Base-by-base conservation (phyloP, 2,113 vertebrate genomes). In the Grammomys surdaster region DNA sequence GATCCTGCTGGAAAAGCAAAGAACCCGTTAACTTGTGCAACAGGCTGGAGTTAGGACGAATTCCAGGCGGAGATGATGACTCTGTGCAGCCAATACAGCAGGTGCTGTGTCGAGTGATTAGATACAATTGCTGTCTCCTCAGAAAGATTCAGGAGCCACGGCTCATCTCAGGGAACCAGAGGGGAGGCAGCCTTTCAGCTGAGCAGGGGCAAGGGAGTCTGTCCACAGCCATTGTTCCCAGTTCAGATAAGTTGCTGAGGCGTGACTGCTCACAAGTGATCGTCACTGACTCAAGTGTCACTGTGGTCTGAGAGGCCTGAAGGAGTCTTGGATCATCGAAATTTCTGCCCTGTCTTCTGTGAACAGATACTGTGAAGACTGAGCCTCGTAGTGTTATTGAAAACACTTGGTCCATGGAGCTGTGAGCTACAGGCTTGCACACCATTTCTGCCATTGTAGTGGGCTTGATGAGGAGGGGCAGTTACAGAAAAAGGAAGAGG, bases 61-160 rank as follows among this genome's bases (percentile, higher is more conserved):
- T 54, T 75, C 78, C 12, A 14, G 73, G 72, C 70, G 76, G 87
- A 87, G 67, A 89, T 88, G 80, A 93, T 4, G 31, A 80, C 56
- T 93, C 54, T 33, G 36, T 33, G 75, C 40, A 60, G 84, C 70
- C 91, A 94, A 56, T 63, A 33, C 24, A 54, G 65, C 12, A 24
- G 58, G 85, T 36, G 31, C 73, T 80, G 28, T 33, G 58, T 31
- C 76, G 28, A 1, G 3, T 43, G 82, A 92, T 86, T 92, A 94
- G 77, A 95, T 96, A 69, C 51, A 80, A 89, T 90, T 93, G 43
- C 93, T 95, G 20, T 94, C 84, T 98, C 89, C 90, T 95, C 33
- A 3, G 88, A 91, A 85, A 93, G 90, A 95, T 84, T 76, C 1
- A 19, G 67, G 88, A 95, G 72, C 63, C 89, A 92, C 10, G 51